Conservation (phyloP, 2,888 invertebrate species). For the Heliconius charithonia region DNA sequence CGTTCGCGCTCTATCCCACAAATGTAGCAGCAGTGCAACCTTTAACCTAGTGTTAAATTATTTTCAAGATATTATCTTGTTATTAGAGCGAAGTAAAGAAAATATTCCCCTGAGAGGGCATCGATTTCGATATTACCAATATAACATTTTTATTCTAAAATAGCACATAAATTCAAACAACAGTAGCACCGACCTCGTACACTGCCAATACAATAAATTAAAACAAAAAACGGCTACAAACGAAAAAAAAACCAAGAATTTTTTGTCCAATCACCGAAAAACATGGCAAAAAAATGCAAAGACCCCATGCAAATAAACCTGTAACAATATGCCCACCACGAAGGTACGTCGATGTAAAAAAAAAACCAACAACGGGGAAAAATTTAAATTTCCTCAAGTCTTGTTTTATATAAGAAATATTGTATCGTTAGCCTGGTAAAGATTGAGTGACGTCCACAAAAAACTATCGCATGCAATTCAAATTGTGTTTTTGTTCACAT, state of each 20-base stretch:
- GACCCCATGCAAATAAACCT: constrained; percentile 75
- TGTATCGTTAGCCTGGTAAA: constrained; percentile 74
- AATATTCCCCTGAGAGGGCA: too few relatives aligned
- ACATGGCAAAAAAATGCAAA: constrained; percentile 66
- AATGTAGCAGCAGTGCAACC: too few relatives aligned
- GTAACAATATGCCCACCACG: constrained; percentile 75
- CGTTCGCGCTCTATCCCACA: too few relatives aligned
- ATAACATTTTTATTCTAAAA: too few relatives aligned
- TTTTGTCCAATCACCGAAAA: constrained; percentile 74
- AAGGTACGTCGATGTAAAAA: constrained; percentile 54
- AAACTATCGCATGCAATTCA: constrained; percentile 62
- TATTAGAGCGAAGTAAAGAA: too few relatives aligned
- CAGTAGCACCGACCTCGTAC: constrained; percentile 50
- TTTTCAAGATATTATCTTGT: too few relatives aligned
- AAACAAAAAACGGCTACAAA: constrained; percentile 58
- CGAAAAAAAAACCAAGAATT: constrained; percentile 55
- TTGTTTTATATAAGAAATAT: constrained; percentile 68
- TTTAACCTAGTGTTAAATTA: too few relatives aligned
- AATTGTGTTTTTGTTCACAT: constrained; percentile 63
- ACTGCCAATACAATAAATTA: constrained; percentile 57
- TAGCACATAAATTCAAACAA: not conserved
- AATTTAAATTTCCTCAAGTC: constrained; percentile 69
- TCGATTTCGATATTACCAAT: too few relatives aligned
- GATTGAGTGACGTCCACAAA: constrained; percentile 69
- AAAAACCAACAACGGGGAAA: constrained; percentile 58